Conservation (phyloP, 2,888 invertebrate genomes). For the Andrena bicolor region DNA sequence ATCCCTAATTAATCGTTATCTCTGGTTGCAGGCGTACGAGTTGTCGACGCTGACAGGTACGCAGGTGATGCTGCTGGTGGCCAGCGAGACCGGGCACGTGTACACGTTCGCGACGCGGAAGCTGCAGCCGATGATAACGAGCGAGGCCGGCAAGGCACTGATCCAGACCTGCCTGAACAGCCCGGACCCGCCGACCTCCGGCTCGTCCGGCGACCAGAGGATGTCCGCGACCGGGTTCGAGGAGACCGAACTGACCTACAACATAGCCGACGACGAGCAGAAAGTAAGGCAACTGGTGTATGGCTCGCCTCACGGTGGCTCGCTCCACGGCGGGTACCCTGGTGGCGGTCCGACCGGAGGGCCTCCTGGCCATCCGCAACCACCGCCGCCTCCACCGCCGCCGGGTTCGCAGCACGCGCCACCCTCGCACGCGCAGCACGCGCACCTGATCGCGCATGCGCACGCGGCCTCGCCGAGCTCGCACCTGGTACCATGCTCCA, state of each 20-base stretch:
- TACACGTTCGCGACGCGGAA: slow-evolving; percentile 99
- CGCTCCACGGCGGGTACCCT: slow-evolving; percentile 83
- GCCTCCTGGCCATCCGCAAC: slow-evolving; percentile 85
- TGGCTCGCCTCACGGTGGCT: slow-evolving; percentile 89
- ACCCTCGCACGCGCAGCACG: slow-evolving; percentile 86
- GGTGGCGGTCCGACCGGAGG: slow-evolving; percentile 76
- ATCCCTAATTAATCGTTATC: slow-evolving; percentile 39
- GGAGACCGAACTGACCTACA: slow-evolving; percentile 99
- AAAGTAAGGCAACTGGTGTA: slow-evolving; percentile 99
- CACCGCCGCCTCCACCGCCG: slow-evolving; percentile 86
- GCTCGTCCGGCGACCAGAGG: slow-evolving; percentile 93
- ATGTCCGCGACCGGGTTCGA: slow-evolving; percentile 99
- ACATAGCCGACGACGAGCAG: slow-evolving; percentile 97
- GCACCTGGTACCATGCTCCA: slow-evolving; percentile 87
- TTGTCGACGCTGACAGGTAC: slow-evolving; percentile 99
- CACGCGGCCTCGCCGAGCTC: slow-evolving; percentile 86
- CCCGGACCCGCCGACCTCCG: slow-evolving; percentile 93
- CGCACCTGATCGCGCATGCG: slow-evolving; percentile 88
- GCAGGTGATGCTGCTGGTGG: slow-evolving; percentile 99
- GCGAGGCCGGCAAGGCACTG: slow-evolving; percentile 97
- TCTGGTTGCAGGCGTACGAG: slow-evolving; percentile 96
- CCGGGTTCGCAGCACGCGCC: slow-evolving; percentile 86
- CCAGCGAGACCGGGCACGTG: slow-evolving; percentile 99
- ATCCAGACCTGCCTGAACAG: slow-evolving; percentile 99
- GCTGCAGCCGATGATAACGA: slow-evolving; percentile 99